Evolutionary conservation across 2,888 invertebrate genomes (phyloP).

Genomic region (Globia sparganii): DNA sequence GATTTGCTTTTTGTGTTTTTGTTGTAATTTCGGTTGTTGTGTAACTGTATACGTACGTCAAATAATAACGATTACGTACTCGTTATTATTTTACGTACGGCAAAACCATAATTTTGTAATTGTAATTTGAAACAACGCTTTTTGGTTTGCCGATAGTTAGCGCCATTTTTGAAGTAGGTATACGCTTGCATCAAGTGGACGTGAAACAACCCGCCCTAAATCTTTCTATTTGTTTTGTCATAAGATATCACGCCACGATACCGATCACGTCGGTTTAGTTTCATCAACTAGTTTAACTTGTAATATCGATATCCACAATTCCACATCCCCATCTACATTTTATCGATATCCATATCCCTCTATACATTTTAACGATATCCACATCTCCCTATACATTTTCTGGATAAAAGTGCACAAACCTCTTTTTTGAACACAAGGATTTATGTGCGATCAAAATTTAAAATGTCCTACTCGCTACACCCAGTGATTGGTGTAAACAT

Average conservation of each 20-base stretch:
- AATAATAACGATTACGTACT: no score
- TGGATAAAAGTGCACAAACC: neutral
- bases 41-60: no score
- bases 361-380: neutral
- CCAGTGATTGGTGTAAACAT: neutral
- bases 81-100: no score
- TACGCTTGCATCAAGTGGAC: no score
- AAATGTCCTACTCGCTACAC: neutral
- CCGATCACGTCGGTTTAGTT: neutral
- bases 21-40: constrained; percentile 5
- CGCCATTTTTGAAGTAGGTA: no score
- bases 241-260: neutral
- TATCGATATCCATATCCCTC: neutral
- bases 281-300: neutral
- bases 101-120: no score
- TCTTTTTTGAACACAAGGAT: neutral
- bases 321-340: neutral
- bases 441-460: neutral
- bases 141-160: no score
- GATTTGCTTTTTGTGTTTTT: constrained; percentile 70
- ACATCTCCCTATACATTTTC: neutral
- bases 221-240: neutral
- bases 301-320: neutral
- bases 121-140: no score
- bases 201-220: neutral